phyloP scores from a whole-genome alignment of 2,113 vertebrate species.

The Oenanthe melanoleuca region DNA sequence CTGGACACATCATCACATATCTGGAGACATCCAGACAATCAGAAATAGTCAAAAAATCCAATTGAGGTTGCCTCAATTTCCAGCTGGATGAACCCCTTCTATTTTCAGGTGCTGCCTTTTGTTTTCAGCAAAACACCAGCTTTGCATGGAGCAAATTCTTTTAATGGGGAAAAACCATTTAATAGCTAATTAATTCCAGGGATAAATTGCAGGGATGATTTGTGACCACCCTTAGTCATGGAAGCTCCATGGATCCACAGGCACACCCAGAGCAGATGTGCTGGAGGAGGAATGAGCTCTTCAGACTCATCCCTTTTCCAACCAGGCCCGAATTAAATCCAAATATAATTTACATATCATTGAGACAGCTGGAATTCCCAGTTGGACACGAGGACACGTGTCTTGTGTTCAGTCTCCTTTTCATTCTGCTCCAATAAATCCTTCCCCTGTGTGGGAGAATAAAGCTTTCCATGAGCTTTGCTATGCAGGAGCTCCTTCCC shows the following conservation, averaged over 20 bases:
- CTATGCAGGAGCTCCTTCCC: neutral
- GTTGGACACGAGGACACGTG: neutral
- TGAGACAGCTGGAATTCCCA: conserved; percentile 21
- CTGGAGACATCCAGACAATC: neutral
- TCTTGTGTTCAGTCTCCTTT: neutral
- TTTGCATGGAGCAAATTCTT: neutral
- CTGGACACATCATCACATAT: fast-evolving
- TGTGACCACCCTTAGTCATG: neutral
- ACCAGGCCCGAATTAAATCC: neutral
- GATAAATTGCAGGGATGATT: neutral
- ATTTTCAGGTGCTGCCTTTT: neutral
- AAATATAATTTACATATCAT: neutral
- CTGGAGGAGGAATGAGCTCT: neutral
- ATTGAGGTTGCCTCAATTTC: fast-evolving
- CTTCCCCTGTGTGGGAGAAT: neutral
- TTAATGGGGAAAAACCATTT: neutral
- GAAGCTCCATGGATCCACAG: neutral
- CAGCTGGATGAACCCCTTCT: neutral
- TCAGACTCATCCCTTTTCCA: neutral
- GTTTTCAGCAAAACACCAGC: neutral
- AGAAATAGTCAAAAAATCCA: neutral
- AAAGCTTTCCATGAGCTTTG: neutral
- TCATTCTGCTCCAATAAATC: conserved; percentile 8
- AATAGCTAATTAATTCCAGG: neutral
- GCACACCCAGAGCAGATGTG: neutral